Base-by-base conservation (phyloP, 1,140 invertebrate genomes). In the Zaprionus africanus region DNA sequence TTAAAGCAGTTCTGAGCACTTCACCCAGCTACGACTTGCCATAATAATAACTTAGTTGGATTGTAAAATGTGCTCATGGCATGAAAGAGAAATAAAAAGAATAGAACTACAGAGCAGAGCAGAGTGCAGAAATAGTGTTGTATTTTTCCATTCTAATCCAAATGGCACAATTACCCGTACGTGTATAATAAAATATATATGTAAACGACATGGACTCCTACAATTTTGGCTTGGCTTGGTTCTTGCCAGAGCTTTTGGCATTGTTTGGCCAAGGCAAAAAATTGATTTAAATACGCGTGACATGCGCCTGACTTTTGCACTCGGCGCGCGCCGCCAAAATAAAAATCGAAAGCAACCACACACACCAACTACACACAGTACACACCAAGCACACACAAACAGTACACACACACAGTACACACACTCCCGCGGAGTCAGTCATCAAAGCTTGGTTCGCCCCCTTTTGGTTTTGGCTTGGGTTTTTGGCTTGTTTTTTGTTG, bases 251-350 rank as follows among this genome's bases (percentile, higher is more conserved):
- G 38, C 11, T 31, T 26, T 56, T 64, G 62, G 13, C 60, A 53
- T 54, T 53, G 53, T 36, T 63, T 57, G 31, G 49, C 28, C 13
- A 46, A 66, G 22, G 41, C 9, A 24, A 70, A 74, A 70, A 88
- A 87, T 81, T 71, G 70, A 87, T 87, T 87, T 87, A 83, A 88
- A 88, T 88, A 87, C 78, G 84, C 84, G 84, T 87, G 84, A 88
- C 84, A 87, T 87, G 84, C 84, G 84, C 84, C 78, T 87, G 84
- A 87, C 81, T 87, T 87, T 88, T 87, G 81, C 74, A 88, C 81
- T 81, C 70, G 78, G 53, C 83, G 69, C 75, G 74, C 66, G 82
- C 67, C 68, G 79, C 60, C 70, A 70, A 59, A 67, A 58, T 68
- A 62, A 54, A 66, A 76, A 79, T 60, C 65, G 68, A 81, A 75